Percentiles rank a stretch among this genome's conserved stretches.
phyloP scores from a whole-genome alignment of 2,888 invertebrate genomes.

The Heliconius cydno region DNA sequence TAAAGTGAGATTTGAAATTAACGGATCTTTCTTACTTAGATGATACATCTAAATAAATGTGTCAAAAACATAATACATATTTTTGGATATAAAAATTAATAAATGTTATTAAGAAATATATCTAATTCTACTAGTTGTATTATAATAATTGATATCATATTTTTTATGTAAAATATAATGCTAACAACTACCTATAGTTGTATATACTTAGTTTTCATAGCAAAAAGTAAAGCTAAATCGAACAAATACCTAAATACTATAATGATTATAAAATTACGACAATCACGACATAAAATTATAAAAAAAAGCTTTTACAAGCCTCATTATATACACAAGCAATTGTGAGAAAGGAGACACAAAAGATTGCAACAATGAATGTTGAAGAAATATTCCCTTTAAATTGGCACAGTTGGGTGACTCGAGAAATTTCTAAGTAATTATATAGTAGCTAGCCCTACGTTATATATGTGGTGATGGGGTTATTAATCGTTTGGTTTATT shows the following conservation, averaged over 20 bases:
- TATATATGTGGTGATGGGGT: constrained; percentile 2
- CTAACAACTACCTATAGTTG: too few relatives aligned
- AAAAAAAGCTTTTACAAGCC: constrained; percentile 29
- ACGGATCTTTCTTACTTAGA: too few relatives aligned
- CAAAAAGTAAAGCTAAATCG: background rate
- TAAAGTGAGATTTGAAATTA: too few relatives aligned
- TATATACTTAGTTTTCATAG: background rate
- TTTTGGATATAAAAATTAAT: too few relatives aligned
- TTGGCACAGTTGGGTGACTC: constrained; percentile 45
- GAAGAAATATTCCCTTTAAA: constrained; percentile 43
- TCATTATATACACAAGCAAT: constrained; percentile 41
- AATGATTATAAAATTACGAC: constrained; percentile 8
- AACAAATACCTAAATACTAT: background rate
- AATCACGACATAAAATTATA: constrained; percentile 18
- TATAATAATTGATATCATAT: too few relatives aligned
- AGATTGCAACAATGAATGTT: constrained; percentile 44
- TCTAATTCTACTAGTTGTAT: background rate
- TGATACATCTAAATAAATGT: too few relatives aligned
- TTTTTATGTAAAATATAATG: too few relatives aligned
- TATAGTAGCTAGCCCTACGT: constrained; percentile 28
- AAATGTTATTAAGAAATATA: too few relatives aligned
- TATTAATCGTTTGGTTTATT: background rate
- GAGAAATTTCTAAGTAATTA: constrained; percentile 44
- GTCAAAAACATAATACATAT: too few relatives aligned
- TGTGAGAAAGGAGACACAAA: constrained; percentile 45